Conservation (phyloP, 30 jellyfish, hydroid and myxozoan species). For the Hydractinia echinata region DNA sequence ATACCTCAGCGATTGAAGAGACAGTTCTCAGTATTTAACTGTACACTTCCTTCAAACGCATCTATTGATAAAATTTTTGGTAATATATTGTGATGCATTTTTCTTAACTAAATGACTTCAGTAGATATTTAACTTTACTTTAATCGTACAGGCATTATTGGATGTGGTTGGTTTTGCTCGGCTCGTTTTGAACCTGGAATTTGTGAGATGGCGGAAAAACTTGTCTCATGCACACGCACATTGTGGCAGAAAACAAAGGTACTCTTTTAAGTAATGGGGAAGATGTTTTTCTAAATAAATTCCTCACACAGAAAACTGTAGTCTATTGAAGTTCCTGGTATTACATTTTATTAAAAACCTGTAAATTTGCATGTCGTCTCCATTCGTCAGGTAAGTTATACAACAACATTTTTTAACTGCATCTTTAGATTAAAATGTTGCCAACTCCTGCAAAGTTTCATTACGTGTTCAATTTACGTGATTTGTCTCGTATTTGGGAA, state of each 20-base stretch:
- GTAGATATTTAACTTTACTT: no score
- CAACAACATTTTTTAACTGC: not conserved
- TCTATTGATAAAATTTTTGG: constrained; percentile 92
- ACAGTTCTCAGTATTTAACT: constrained; percentile 79
- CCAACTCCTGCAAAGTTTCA: constrained; percentile 98
- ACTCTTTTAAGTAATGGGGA: no score
- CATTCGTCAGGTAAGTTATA: not conserved
- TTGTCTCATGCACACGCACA: constrained; percentile 74
- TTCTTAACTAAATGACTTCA: not conserved
- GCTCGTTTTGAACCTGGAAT: constrained; percentile 53
- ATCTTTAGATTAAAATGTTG: constrained; percentile 72
- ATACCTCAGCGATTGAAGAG: constrained; percentile 86
- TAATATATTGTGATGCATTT: not conserved
- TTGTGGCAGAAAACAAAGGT: constrained; percentile 95
- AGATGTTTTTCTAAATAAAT: not conserved
- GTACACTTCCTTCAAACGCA: constrained; percentile 85
- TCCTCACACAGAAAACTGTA: not conserved
- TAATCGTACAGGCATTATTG: constrained; percentile 58
- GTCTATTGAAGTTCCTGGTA: no score
- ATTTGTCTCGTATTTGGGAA: constrained; percentile 97
- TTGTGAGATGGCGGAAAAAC: constrained; percentile 43
- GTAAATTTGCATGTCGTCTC: not conserved
- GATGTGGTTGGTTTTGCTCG: constrained; percentile 87
- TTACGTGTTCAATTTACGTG: constrained; percentile 91
- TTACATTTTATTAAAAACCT: no score